Evolutionary conservation across 2,888 invertebrate species (phyloP), one percentile per base, ranked within the genome.

Genomic region (Sturmia bella): DNA sequence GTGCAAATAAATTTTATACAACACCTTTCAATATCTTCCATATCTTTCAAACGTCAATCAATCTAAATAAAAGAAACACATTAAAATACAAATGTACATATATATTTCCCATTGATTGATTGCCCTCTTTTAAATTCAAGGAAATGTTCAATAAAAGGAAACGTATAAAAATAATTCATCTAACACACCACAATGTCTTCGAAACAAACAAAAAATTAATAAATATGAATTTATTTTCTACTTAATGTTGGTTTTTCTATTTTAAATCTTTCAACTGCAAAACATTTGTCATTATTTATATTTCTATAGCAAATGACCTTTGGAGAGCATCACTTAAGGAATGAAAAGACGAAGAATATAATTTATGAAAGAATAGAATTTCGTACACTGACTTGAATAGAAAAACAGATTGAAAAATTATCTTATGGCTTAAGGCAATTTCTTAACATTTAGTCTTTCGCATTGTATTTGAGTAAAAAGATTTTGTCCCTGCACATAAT

Each of bases 271-370:
- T 63, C 59, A 66, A 64, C 63, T 70, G 64, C 59, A 27, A 69
- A 76, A 50, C 50, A 68, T 61, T 68, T 64, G 39, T 72, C 59
- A 54, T 45, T 17, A 68, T 59, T 73, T 73, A 48, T 17, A 2
- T 68, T 56, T 54, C 59, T 48, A 76, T 56, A 64, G 74, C 75
- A 75, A 79, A 79, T 75, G 74, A 72, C 74, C 75, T 79, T 72
- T 83, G 41, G n/a, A 75, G 68, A 48, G 43, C 66, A 61, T 48
- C 37, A 66, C 66, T 63, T 59, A 63, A 52, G 15, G 43, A 52
- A 1, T 52, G 64, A 52, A 50, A 63, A 56, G 15, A 48, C 17
- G 5, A 64, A 54, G 63, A 72, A 70, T 27, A 69, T 48, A 73
- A 50, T 27, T 27, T 39, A 21, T 21, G 27, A 39, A 15, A 50